Conservation (phyloP, 37 sponge, comb jelly and placozoan genomes). For the Crambe crambe region DNA sequence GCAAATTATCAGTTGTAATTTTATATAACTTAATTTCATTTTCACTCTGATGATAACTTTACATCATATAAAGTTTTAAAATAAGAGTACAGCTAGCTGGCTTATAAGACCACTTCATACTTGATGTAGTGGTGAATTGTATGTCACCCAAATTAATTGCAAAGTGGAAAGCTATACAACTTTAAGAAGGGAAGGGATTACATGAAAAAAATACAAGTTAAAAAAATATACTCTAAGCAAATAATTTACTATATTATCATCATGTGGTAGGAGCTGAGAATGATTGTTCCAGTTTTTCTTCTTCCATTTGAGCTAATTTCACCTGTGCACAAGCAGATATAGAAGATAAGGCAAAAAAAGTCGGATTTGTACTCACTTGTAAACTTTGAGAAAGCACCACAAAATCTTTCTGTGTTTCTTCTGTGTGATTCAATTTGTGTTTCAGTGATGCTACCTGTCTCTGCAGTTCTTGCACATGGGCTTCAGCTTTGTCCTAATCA, state of each 20-base stretch:
- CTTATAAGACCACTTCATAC: no score
- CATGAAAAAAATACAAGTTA: no score
- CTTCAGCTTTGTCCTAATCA: constrained; percentile 11
- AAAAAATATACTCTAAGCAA: not conserved
- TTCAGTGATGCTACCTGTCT: constrained; percentile 21
- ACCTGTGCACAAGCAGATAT: constrained; percentile 6
- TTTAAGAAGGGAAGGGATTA: not conserved
- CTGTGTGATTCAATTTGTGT: constrained; percentile 17
- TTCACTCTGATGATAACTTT: no score
- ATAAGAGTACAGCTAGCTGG: no score
- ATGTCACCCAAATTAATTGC: not conserved
- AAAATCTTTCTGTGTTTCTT: constrained; percentile 54
- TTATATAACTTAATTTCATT: no score
- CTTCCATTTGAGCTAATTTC: constrained; percentile 23
- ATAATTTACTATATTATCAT: not conserved
- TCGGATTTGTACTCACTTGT: no score
- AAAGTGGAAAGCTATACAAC: not conserved
- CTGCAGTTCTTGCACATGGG: constrained; percentile 28
- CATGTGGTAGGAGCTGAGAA: not conserved
- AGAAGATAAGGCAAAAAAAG: no score
- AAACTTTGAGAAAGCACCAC: constrained; percentile 53
- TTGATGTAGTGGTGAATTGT: no score
- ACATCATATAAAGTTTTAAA: no score
- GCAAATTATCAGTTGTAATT: no score
- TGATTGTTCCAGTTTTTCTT: not conserved